Base-by-base conservation (phyloP, 2,888 invertebrate genomes). In the Colostygia pectinataria region DNA sequence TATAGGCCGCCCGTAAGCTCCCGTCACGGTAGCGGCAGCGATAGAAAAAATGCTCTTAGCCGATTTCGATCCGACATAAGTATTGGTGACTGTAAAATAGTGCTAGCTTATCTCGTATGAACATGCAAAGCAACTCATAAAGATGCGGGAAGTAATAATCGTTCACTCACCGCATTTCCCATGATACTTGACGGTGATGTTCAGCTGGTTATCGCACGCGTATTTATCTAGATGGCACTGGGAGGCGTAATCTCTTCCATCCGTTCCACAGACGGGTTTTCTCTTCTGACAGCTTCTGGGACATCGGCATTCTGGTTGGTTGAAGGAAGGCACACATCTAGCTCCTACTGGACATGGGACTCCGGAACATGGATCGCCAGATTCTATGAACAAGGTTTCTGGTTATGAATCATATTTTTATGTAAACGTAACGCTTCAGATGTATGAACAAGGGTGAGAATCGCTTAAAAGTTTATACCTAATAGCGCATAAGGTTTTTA, bases 231-330 rank as follows among this genome's bases (percentile, higher is more conserved):
- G 95, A 77, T 96, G 95, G 73, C 97, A 97, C 27, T 95, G 93
- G 71, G 96, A 97, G 25, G 95, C 93, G 82, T 97, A 97, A 56
- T 97, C 93, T 66, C 94, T 93, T 4, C 96, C 96, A 77, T 97
- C 97, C 9, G 95, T 96, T 14, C 96, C 97, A 71, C 97, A 97
- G 5, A 96, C 96, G 2, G 96, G 95, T 68, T 96, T 94, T 66
- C 94, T 93, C 75, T 92, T 92, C 57, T 95, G 94, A 55, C 90
- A 90, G 53, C 78, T 87, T 13, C 84, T 67, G 1, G 90, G 83
- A 82, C 97, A 97, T 61, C 86, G 71, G 50, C 90, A 90, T 53
- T 90, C 94, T 29, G 93, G 92, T 55, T 92, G 92, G 5, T 95
- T 96, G 68, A 95, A 95, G 1, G 91, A 80, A 23, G 91, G 87